phyloP scores from a whole-genome alignment of 2,113 vertebrate species.

The Dicentrarchus labrax region DNA sequence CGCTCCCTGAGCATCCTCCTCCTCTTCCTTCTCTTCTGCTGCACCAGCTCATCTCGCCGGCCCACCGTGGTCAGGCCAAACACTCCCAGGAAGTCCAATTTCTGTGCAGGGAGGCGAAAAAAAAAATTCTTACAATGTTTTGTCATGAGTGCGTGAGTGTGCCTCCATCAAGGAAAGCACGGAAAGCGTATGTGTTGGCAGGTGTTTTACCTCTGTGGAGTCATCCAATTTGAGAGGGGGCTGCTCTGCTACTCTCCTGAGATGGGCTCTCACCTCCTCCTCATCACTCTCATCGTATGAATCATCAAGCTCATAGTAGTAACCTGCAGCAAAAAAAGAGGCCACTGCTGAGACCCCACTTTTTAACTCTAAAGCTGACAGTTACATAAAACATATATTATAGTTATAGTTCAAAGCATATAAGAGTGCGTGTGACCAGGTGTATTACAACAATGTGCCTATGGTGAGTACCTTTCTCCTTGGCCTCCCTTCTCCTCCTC shows the following conservation, averaged over 20 bases:
- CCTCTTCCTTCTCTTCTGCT: slow-evolving; percentile 94
- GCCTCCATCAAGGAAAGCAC: slow-evolving; percentile 19
- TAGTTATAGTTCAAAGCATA: neutral
- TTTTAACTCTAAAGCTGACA: slow-evolving; percentile 7
- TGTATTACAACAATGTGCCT: neutral
- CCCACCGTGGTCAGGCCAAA: slow-evolving; percentile 94
- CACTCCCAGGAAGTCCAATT: slow-evolving; percentile 94
- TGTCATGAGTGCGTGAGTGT: slow-evolving; percentile 3
- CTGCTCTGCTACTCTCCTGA: slow-evolving; percentile 94
- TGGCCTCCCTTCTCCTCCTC: slow-evolving; percentile 91
- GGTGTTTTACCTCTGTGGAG: slow-evolving; percentile 90
- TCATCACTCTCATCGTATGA: slow-evolving; percentile 98
- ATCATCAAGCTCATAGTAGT: slow-evolving; percentile 98
- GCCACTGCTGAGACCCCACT: slow-evolving; percentile 14
- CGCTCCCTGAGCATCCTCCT: slow-evolving; percentile 95
- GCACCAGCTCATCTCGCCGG: slow-evolving; percentile 91
- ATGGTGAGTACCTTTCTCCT: slow-evolving; percentile 91
- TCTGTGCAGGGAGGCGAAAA: slow-evolving; percentile 81
- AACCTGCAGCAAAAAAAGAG: slow-evolving; percentile 84
- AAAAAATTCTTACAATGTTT: neutral
- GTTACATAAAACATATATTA: slow-evolving; percentile 3
- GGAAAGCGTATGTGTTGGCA: neutral
- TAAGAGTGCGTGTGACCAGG: neutral
- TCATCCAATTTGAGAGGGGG: slow-evolving; percentile 96
- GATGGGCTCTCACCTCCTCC: slow-evolving; percentile 96